These are phyloP conservation scores for Drosophila albomicans DNA, from an alignment of 1,140 invertebrate species.

Conservation along the genomic window DNA sequence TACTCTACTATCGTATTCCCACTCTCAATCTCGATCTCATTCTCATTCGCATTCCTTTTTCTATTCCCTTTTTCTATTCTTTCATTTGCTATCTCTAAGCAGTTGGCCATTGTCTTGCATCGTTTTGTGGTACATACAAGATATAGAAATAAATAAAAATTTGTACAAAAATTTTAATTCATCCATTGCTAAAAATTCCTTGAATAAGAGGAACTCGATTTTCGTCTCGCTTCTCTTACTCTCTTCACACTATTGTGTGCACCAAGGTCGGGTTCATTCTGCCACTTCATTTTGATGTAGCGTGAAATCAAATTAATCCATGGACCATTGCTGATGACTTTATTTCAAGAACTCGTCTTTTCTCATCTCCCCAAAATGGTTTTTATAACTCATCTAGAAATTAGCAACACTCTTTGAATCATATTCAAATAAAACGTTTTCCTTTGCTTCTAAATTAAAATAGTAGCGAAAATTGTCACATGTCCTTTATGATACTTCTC, in stretches of 20 bases:
- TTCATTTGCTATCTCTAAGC: constrained; percentile 62
- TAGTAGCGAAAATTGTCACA: constrained; percentile 1
- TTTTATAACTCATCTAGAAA: constrained; percentile 61
- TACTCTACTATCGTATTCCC: constrained; percentile 29
- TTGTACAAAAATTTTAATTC: constrained; percentile 73
- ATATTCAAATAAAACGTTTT: constrained; percentile 81
- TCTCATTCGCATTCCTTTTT: constrained; percentile 8
- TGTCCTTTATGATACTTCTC: neutral
- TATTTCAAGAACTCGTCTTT: constrained; percentile 48
- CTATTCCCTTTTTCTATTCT: constrained; percentile 13
- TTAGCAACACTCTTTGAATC: constrained; percentile 82
- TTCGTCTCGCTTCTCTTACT: constrained; percentile 24
- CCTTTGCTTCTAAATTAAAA: constrained; percentile 21
- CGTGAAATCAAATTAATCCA: constrained; percentile 83
- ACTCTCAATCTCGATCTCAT: constrained; percentile 9
- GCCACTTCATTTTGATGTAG: constrained; percentile 70
- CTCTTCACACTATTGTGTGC: constrained; percentile 27
- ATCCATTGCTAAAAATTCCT: constrained; percentile 33
- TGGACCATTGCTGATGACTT: constrained; percentile 77
- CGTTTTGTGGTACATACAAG: constrained; percentile 72
- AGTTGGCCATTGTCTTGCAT: constrained; percentile 73
- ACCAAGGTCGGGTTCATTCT: constrained; percentile 56
- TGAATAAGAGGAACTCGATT: constrained; percentile 34
- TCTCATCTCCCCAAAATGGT: constrained; percentile 9
- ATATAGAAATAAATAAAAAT: constrained; percentile 73